A percentile compares a stretch with the other conserved stretches of the same genome.
Conservation (phyloP, 2,113 vertebrate genomes). For the Alouatta palliata region DNA sequence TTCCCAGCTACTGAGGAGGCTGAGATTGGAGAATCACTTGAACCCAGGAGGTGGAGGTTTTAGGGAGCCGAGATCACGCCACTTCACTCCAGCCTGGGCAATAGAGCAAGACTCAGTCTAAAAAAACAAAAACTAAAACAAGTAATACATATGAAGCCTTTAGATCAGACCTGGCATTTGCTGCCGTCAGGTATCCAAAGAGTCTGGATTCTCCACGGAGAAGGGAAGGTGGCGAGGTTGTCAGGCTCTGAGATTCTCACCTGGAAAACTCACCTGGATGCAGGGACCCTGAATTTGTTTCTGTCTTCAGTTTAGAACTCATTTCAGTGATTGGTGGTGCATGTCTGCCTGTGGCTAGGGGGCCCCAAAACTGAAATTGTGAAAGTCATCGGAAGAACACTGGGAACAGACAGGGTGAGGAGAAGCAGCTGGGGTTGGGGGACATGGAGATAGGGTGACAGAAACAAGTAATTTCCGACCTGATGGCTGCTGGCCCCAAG, state of each 20-base stretch:
- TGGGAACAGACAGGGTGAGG: neutral
- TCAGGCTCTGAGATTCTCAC: neutral
- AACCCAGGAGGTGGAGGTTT: no score
- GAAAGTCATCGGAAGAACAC: neutral
- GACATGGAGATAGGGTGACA: neutral
- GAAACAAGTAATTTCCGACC: neutral
- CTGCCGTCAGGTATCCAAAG: no score
- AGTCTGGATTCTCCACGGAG: neutral
- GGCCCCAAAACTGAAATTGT: neutral
- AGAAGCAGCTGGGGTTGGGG: neutral
- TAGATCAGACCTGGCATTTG: neutral
- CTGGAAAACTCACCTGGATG: neutral
- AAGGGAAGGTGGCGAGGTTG: neutral
- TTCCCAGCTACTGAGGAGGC: no score
- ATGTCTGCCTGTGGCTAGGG: neutral
- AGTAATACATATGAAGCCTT: neutral
- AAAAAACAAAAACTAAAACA: no score
- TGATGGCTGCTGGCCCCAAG: neutral
- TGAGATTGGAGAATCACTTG: no score
- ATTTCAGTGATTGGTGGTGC: neutral
- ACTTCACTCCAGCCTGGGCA: no score
- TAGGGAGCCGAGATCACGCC: no score
- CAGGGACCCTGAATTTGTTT: neutral
- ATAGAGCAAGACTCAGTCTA: no score
- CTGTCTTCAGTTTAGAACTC: neutral